Evolutionary conservation across 2,113 vertebrate genomes (phyloP).

Genomic region (Takifugu bimaculatus): DNA sequence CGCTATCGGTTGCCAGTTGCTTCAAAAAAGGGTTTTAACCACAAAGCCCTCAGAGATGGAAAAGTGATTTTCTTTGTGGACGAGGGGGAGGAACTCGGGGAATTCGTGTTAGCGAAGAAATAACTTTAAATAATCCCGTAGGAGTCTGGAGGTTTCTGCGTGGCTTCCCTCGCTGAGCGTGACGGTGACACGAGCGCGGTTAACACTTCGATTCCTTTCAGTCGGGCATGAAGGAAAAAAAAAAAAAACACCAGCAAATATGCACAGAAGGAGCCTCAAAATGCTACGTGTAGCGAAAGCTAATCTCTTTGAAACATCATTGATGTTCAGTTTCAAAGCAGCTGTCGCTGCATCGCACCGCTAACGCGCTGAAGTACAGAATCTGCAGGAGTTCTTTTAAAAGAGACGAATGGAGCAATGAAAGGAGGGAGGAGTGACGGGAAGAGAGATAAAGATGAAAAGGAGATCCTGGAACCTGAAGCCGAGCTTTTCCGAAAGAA

Average conservation of each 20-base stretch:
- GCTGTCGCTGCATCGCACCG: too few relatives aligned
- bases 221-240: conserved; percentile 26
- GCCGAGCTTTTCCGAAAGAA: neutral
- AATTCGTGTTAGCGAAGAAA: conserved; percentile 40
- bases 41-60: too few relatives aligned
- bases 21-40: too few relatives aligned
- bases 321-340: too few relatives aligned
- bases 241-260: neutral
- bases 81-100: conserved; percentile 17
- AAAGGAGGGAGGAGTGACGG: conserved; percentile 13
- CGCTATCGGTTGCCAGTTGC: too few relatives aligned
- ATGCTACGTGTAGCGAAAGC: too few relatives aligned
- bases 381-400: conserved; percentile 1
- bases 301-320: too few relatives aligned
- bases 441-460: neutral
- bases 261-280: neutral
- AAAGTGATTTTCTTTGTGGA: neutral
- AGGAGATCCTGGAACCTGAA: neutral
- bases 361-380: too few relatives aligned
- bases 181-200: conserved; percentile 43
- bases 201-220: conserved; percentile 43
- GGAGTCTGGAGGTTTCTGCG: conserved; percentile 26
- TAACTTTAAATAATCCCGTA: conserved; percentile 56
- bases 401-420: neutral
- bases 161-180: conserved; percentile 34